phyloP scores from a whole-genome alignment of 2,888 invertebrate species.

The Merodon equestris region DNA sequence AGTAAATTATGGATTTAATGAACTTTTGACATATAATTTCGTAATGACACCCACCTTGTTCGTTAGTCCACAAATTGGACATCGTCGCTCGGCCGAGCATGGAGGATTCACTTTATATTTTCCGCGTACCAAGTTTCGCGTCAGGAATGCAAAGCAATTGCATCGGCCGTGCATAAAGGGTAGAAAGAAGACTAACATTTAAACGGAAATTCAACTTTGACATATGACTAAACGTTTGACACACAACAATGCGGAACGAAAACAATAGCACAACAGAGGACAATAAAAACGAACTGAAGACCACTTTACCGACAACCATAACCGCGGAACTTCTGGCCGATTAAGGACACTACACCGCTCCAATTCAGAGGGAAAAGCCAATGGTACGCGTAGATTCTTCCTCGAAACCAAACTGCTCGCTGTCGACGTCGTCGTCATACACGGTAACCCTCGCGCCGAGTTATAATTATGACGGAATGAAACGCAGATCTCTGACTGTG shows the following conservation, averaged over 20 bases:
- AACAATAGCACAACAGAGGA: not conserved
- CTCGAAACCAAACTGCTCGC: constrained; percentile 16
- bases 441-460: constrained; percentile 11
- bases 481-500: constrained; percentile 35
- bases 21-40: too few relatives aligned
- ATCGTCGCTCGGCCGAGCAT: constrained; percentile 11
- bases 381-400: not conserved
- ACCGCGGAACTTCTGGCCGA: not conserved
- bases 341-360: constrained; percentile 10
- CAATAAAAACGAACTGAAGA: constrained; percentile 1
- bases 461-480: constrained; percentile 31
- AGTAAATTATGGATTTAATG: not conserved
- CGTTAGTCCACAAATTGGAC: constrained; percentile 34
- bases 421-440: constrained; percentile 7
- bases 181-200: constrained; percentile 42
- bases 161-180: constrained; percentile 33
- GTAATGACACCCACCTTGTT: constrained; percentile 33
- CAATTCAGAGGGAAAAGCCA: not conserved
- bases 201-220: not conserved
- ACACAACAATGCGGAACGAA: not conserved
- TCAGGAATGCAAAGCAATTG: constrained; percentile 54
- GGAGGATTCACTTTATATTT: constrained; percentile 68
- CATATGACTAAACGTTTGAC: not conserved
- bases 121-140: constrained; percentile 55
- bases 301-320: constrained; percentile 48